A percentile compares a stretch with the other conserved stretches of the same genome.
phyloP scores from a whole-genome alignment of 2,888 invertebrate genomes.

The Rambutsinella grinnellia region DNA sequence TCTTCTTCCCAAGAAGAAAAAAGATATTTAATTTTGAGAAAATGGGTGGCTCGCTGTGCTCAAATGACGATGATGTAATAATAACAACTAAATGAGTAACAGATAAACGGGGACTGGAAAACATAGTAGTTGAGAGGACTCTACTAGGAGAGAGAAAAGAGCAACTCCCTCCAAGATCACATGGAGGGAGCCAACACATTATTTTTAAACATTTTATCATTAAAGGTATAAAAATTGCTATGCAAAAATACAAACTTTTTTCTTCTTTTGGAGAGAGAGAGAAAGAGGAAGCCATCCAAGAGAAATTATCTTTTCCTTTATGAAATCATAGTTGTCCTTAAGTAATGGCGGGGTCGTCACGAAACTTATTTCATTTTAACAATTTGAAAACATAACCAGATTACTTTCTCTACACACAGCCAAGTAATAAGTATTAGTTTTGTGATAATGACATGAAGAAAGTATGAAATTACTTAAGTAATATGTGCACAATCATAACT shows the following conservation, averaged over 20 bases:
- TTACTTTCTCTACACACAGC: no score
- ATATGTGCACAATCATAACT: no score
- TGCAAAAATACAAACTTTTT: no score
- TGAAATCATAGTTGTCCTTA: constrained; percentile 5
- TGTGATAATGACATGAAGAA: no score
- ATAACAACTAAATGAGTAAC: constrained; percentile 17
- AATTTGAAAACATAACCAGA: no score
- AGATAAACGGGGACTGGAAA: not conserved
- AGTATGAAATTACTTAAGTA: no score
- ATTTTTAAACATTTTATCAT: no score
- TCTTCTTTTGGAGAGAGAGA: constrained; percentile 16
- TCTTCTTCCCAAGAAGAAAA: not conserved
- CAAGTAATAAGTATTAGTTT: no score
- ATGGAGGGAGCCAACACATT: not conserved
- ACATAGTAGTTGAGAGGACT: not conserved
- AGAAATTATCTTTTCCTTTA: constrained; percentile 36
- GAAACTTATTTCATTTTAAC: no score
- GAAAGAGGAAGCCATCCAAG: constrained; percentile 34
- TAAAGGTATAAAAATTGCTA: no score
- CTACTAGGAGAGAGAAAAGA: not conserved
- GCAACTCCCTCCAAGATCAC: not conserved
- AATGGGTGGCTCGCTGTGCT: constrained; percentile 12
- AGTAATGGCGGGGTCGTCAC: no score
- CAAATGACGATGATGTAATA: constrained; percentile 36
- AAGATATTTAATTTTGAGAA: constrained; percentile 52